These are phyloP conservation scores for Coboldia fuscipes DNA, from an alignment of 1,140 invertebrate species.

Conservation along the genomic window DNA sequence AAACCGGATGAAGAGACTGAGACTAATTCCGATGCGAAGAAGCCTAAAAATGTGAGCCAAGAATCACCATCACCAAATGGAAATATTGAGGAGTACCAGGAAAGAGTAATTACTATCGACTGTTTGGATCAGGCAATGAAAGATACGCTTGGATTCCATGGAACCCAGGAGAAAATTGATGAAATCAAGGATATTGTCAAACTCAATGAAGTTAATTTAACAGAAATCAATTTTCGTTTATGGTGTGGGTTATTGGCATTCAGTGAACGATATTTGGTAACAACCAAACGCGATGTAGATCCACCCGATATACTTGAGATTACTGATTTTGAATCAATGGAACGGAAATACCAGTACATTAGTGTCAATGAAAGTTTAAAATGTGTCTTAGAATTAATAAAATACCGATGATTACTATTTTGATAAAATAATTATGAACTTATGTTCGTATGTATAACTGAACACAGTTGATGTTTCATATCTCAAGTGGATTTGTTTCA, in stretches of 20 bases:
- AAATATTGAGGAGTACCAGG: slow-evolving; percentile 10
- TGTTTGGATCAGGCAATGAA: slow-evolving; percentile 13
- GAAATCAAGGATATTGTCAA: slow-evolving; percentile 9
- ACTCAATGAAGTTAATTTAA: background rate
- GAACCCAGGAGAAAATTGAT: slow-evolving; percentile 12
- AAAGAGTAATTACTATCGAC: slow-evolving; percentile 11
- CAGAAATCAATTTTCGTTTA: slow-evolving; percentile 22
- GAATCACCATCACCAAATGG: background rate
- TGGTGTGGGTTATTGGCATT: slow-evolving; percentile 36
- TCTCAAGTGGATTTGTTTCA: too few relatives aligned
- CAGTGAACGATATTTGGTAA: slow-evolving; percentile 24
- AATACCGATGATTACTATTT: too few relatives aligned
- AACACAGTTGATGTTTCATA: too few relatives aligned
- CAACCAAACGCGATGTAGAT: slow-evolving; percentile 14
- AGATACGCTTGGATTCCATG: slow-evolving; percentile 18
- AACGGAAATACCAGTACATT: slow-evolving; percentile 8
- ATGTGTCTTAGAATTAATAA: background rate
- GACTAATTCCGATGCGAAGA: background rate
- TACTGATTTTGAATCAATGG: slow-evolving; percentile 17
- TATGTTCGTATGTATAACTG: too few relatives aligned
- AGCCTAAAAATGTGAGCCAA: background rate
- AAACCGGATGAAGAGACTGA: background rate
- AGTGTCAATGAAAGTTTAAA: background rate
- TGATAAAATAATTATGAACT: too few relatives aligned
- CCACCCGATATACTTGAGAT: slow-evolving; percentile 19